Evolutionary conservation across 2,113 vertebrate genomes (phyloP), one percentile per base, ranked within the genome.

Genomic region (Podocnemis expansa): DNA sequence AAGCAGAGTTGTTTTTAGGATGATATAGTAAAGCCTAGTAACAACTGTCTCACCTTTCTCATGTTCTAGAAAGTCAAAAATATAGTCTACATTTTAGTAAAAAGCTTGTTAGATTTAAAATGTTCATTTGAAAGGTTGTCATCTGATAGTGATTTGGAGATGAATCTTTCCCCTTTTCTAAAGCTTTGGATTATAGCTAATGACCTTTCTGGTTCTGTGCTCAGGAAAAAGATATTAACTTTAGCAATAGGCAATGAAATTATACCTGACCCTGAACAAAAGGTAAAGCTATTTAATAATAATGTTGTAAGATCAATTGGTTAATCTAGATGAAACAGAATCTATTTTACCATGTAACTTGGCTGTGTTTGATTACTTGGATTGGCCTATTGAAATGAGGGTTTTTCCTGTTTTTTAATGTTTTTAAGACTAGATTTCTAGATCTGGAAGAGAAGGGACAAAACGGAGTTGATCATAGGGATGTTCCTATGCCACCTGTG

Each of bases 141-240:
- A 96, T 96, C 55, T 96, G 27, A 75, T 94, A 25, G 55, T 73
- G 92, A 82, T 76, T 93, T 89, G 90, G 81, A 89, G 82, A 78
- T 52, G 55, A 22, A 85, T 75, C 90, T 54, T 94, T 85, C 85
- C 78, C 82, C 81, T 80, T 96, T 92, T 96, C 86, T 67, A n/a
- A 94, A 89, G 78, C 89, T 81, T 63, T 97, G 85, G 91, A 87
- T 85, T 93, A 49, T 90, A 79, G 63, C 14, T 87, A 80, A 94
- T 93, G 86, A 94, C 96, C 90, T 87, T 94, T 97, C 88, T 94
- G 38, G 7, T 63, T 96, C 78, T 93, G 24, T 13, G 31, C 81
- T 79, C 82, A 93, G 54, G 45, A 92, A 93, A 96, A 97, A 96
- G 94, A 87, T 91, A 78, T 93, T 94, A 91, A 96, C 83, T 96